Base-by-base conservation (phyloP, 2,888 invertebrate genomes). In the Neocrepidodera transversa region DNA sequence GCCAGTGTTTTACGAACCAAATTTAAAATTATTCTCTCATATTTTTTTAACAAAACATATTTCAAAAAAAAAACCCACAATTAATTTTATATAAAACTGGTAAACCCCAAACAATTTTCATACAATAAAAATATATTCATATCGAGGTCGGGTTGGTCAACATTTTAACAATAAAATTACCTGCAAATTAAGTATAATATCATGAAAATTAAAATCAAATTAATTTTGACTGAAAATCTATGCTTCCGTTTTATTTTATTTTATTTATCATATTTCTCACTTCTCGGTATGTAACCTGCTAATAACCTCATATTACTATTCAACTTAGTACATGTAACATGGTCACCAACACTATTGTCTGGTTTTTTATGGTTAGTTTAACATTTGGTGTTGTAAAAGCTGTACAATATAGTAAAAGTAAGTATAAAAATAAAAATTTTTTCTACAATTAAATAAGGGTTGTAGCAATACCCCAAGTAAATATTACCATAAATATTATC, bases 61-160 rank as follows among this genome's bases (percentile, higher is more conserved):
- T n/a, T n/a, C n/a, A n/a, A n/a, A n/a, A n/a, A n/a, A n/a, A n/a
- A n/a, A n/a, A n/a, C n/a, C n/a, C n/a, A n/a, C n/a, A n/a, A n/a
- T n/a, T n/a, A n/a, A n/a, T n/a, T n/a, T n/a, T n/a, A n/a, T n/a
- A n/a, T n/a, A n/a, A n/a, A n/a, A n/a, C 2, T 28, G 52, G 52
- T 52, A 52, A 52, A 52, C 11, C 52, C 52, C 52, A 32, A 32
- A 40, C 42, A 18, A 45, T 45, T 20, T 53, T 42, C 13, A 20
- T 5, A 20, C 6, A 23, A 45, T 20, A 45, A 36, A 45, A 23
- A 45, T n/a, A 43, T 35, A 54, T 36, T 35, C 2, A n/a, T 36
- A 54, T 54, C 45, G 45, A 54, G 54, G 54, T 45, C 45, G 54
- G n/a, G 11, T 54, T 54, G 54, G 45, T 54, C 8, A 54, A 54